These are phyloP conservation scores for Hippocampus barbouri DNA, from an alignment of 2,113 vertebrate genomes.

Conservation along the genomic window DNA sequence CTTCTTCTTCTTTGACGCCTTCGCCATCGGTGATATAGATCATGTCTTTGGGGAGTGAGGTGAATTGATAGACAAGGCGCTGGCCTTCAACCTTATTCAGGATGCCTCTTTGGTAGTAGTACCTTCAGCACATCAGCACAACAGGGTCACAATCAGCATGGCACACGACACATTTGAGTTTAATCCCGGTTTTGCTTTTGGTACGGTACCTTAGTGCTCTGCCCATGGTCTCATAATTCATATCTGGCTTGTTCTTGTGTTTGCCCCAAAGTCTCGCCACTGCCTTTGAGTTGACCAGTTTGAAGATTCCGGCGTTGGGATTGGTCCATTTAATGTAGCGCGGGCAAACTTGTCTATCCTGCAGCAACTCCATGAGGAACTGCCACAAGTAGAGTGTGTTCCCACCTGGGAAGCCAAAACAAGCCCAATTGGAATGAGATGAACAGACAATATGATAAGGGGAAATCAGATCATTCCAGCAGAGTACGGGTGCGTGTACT, in stretches of 20 bases:
- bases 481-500: neutral
- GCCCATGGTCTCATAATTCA: constrained; percentile 99
- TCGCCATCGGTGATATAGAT: constrained; percentile 86
- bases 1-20: constrained; percentile 52
- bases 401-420: constrained; percentile 69
- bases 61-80: constrained; percentile 96
- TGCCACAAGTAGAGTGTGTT: constrained; percentile 98
- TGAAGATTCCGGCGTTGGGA: constrained; percentile 92
- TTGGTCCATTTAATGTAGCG: constrained; percentile 98
- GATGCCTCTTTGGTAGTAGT: constrained; percentile 98
- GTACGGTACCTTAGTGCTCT: constrained; percentile 86
- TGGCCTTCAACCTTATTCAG: constrained; percentile 98
- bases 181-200: neutral
- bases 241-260: constrained; percentile 98
- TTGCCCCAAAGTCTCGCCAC: constrained; percentile 94
- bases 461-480: neutral
- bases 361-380: constrained; percentile 91
- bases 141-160: neutral
- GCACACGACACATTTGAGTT: neutral
- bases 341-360: constrained; percentile 92
- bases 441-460: no score
- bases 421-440: neutral
- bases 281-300: constrained; percentile 95
- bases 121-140: constrained; percentile 69
- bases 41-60: constrained; percentile 93